Evolutionary conservation across 1,140 invertebrate genomes (phyloP).

Genomic region (Hyles vespertilio): DNA sequence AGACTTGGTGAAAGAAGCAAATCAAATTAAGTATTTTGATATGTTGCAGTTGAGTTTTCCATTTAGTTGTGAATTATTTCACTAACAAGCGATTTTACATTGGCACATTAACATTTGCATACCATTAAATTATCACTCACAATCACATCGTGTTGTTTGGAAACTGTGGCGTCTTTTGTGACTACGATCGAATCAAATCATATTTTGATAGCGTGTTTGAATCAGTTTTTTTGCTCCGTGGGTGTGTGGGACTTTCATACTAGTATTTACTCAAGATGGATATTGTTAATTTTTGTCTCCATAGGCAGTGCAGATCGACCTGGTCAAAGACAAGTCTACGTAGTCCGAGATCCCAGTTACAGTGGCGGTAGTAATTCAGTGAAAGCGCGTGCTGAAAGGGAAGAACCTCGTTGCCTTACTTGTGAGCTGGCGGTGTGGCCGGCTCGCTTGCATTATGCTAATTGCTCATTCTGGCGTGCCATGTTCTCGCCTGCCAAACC

Average conservation of each 20-base stretch:
- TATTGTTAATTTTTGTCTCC: conserved; percentile 9
- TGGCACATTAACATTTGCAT: conserved; percentile 14
- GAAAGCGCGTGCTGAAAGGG: conserved; percentile 81
- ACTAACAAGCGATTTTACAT: conserved; percentile 26
- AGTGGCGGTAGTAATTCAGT: conserved; percentile 71
- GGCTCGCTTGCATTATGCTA: conserved; percentile 84
- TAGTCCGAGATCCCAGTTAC: conserved; percentile 80
- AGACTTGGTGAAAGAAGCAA: conserved; percentile 54
- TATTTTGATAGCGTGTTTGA: background rate
- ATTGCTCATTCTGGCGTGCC: conserved; percentile 88
- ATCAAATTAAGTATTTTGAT: conserved; percentile 71
- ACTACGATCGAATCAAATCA: background rate
- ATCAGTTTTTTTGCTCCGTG: no score
- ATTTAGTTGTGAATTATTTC: conserved; percentile 20
- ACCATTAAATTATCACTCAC: conserved; percentile 5
- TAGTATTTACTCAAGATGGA: no score
- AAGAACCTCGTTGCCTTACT: conserved; percentile 87
- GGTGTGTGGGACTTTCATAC: no score
- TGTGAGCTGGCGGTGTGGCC: conserved; percentile 86
- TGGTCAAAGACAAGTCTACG: conserved; percentile 91
- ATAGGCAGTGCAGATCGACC: conserved; percentile 85
- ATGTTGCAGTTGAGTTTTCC: conserved; percentile 52
- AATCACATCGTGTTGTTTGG: background rate
- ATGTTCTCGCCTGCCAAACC: conserved; percentile 78
- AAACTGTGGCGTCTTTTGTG: background rate